These are phyloP conservation scores for Bellardia pandia DNA, from an alignment of 2,888 invertebrate genomes.

Conservation along the genomic window DNA sequence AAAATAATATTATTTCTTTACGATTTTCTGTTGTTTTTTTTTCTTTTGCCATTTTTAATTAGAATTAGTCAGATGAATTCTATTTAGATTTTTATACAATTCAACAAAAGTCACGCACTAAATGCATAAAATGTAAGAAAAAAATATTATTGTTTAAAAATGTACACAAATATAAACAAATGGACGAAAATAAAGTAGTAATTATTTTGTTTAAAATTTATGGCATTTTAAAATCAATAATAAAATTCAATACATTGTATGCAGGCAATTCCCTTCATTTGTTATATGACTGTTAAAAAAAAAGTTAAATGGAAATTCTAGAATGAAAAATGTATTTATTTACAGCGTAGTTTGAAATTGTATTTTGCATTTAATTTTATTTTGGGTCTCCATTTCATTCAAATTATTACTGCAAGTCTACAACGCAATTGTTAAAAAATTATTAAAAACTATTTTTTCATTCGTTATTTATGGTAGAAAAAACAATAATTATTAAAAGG, in stretches of 20 bases:
- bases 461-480: not conserved
- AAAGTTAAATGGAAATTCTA: constrained; percentile 74
- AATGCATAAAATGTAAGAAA: constrained; percentile 57
- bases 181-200: not conserved
- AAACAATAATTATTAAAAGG: not conserved
- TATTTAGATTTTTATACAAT: constrained; percentile 19
- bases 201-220: constrained; percentile 42
- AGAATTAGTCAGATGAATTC: constrained; percentile 21
- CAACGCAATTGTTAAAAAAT: constrained; percentile 35
- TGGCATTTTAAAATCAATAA: constrained; percentile 67
- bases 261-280: constrained; percentile 43
- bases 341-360: constrained; percentile 6
- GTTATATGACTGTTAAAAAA: constrained; percentile 11
- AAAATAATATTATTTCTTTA: constrained; percentile 20
- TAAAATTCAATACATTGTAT: constrained; percentile 73
- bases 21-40: constrained; percentile 9
- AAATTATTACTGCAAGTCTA: constrained; percentile 1
- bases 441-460: not conserved
- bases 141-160: constrained; percentile 4
- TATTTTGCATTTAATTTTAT: too few species aligned
- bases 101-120: constrained; percentile 72
- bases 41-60: constrained; percentile 30
- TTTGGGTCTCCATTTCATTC: constrained; percentile 23
- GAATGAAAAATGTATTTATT: not conserved
- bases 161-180: constrained; percentile 7